Percentiles rank a stretch among this genome's conserved stretches.
Evolutionary conservation across 64 coral and sea anemone species (phyloP).

Genomic region (Porites australiensis): DNA sequence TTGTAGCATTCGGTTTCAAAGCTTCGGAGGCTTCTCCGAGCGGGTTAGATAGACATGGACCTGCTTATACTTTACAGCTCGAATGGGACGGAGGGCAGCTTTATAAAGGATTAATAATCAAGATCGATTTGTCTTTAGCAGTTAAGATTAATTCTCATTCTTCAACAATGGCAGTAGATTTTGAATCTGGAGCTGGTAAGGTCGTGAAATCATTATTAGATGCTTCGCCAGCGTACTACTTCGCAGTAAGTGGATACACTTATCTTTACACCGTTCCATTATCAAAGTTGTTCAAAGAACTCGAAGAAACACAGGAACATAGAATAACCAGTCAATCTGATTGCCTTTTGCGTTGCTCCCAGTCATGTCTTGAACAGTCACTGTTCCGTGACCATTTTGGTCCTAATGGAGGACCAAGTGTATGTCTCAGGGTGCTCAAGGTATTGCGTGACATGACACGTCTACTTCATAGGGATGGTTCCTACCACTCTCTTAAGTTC

Average conservation of each 20-base stretch:
- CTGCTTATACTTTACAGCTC: slow-evolving; percentile 31
- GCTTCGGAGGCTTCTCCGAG: too few species aligned
- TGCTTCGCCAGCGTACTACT: slow-evolving; percentile 31
- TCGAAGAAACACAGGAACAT: not conserved
- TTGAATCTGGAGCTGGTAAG: not conserved
- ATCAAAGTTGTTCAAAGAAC: not conserved
- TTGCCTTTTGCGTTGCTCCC: not conserved
- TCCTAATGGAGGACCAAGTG: slow-evolving; percentile 10
- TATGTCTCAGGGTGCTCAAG: slow-evolving; percentile 40
- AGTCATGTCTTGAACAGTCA: slow-evolving; percentile 54
- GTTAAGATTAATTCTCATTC: slow-evolving; percentile 32
- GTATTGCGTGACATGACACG: slow-evolving; percentile 12
- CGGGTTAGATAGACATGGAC: slow-evolving; percentile 1
- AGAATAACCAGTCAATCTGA: not conserved
- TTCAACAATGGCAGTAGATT: too few species aligned
- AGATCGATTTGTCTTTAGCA: slow-evolving; percentile 36
- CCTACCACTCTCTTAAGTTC: too few species aligned
- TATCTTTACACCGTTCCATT: not conserved
- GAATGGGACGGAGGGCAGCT: slow-evolving; percentile 9
- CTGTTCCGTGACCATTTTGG: slow-evolving; percentile 34
- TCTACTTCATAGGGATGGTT: not conserved
- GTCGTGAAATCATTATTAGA: not conserved
- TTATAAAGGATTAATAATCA: slow-evolving; percentile 19
- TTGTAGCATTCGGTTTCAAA: slow-evolving; percentile 32
- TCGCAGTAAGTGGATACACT: slow-evolving; percentile 29